A percentile compares a stretch with the other conserved stretches of the same genome.
These are phyloP conservation scores for Trogon melanurus DNA, from an alignment of 2,113 vertebrate genomes.

Conservation along the genomic window DNA sequence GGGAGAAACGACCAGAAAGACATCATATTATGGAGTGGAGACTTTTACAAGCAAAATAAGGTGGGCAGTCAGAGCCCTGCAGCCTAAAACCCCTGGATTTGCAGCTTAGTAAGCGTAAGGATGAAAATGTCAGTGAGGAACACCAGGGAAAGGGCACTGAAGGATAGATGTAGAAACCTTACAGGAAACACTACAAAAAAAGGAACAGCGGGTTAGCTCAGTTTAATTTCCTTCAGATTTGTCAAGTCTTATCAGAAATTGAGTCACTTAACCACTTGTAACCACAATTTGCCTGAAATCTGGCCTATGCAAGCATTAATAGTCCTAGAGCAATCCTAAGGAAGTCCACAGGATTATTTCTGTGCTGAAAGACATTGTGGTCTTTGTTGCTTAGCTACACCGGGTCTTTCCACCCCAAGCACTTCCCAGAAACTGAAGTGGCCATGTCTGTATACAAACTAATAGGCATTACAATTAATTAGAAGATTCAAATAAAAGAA, in stretches of 20 bases:
- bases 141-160: neutral
- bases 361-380: neutral
- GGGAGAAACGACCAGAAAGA: neutral
- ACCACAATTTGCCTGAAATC: neutral
- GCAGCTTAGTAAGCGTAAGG: neutral
- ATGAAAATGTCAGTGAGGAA: neutral
- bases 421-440: neutral
- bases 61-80: neutral
- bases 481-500: neutral
- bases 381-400: neutral
- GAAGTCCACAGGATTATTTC: neutral
- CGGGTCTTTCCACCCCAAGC: neutral
- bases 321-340: neutral
- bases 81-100: neutral
- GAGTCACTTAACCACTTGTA: neutral
- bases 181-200: neutral
- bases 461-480: conserved; percentile 18
- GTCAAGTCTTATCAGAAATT: neutral
- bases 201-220: neutral
- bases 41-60: neutral
- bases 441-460: neutral
- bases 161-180: neutral
- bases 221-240: neutral
- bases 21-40: neutral
- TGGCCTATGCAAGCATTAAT: neutral